Evolutionary conservation across 2,113 vertebrate species (phyloP).

Genomic region (Agapornis roseicollis): DNA sequence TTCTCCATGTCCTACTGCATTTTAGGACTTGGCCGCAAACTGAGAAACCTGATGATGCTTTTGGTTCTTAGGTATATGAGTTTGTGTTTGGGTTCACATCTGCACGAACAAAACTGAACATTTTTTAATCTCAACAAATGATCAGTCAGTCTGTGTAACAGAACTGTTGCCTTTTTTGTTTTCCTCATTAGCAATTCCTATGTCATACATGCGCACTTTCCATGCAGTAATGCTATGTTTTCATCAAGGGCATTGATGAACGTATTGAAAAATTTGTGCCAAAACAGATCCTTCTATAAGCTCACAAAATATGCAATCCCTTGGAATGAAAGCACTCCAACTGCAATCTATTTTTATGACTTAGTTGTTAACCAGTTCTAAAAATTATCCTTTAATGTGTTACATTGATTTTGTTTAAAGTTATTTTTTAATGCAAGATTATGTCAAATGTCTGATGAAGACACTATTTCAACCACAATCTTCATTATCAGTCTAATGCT

Average conservation of each 20-base stretch:
- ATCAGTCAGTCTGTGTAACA: not conserved
- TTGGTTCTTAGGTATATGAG: not conserved
- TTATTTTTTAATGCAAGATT: not conserved
- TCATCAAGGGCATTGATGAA: not conserved
- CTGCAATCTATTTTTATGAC: not conserved
- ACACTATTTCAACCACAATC: not conserved
- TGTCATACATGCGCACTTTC: not conserved
- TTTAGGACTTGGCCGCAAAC: not conserved
- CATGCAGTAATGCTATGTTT: not conserved
- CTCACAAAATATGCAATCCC: not conserved
- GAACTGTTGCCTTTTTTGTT: not conserved
- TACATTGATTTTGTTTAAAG: not conserved
- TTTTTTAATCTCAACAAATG: not conserved
- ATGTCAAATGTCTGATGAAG: not conserved
- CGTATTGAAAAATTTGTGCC: accelerated
- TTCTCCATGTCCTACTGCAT: not conserved
- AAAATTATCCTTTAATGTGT: not conserved
- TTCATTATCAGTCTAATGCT: not conserved
- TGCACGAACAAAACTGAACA: not conserved
- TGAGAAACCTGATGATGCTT: not conserved
- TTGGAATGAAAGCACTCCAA: not conserved
- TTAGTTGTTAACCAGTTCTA: not conserved
- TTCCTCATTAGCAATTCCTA: not conserved
- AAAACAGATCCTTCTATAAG: not conserved
- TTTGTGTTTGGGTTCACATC: not conserved